Evolutionary conservation across 2,113 vertebrate genomes (phyloP).

Genomic region (Paedocypris sp.): DNA sequence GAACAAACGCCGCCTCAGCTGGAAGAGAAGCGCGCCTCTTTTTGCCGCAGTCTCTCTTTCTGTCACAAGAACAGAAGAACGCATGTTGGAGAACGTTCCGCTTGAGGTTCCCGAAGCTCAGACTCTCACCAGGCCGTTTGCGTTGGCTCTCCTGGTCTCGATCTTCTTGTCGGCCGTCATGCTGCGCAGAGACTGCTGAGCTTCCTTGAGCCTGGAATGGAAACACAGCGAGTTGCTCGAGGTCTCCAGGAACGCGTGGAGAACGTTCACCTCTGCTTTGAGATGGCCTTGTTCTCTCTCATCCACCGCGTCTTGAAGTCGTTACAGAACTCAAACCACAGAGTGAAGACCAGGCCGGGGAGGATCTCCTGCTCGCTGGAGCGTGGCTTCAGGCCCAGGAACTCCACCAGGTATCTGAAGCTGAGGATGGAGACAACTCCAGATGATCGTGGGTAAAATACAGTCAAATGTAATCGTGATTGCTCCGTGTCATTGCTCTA

Average conservation of each 20-base stretch:
- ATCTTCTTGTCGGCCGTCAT: slow-evolving; percentile 89
- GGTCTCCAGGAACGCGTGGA: no score
- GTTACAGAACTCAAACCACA: slow-evolving; percentile 94
- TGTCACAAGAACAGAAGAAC: slow-evolving; percentile 45
- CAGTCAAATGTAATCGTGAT: no score
- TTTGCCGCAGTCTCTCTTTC: slow-evolving; percentile 87
- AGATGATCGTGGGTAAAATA: no score
- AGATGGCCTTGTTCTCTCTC: slow-evolving; percentile 84
- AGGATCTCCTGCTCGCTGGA: slow-evolving; percentile 76
- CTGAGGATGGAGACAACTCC: slow-evolving; percentile 58
- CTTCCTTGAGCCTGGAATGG: slow-evolving; percentile 75
- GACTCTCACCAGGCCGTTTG: slow-evolving; percentile 78
- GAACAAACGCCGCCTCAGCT: no score
- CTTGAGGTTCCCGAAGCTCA: no score
- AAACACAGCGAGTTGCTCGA: no score
- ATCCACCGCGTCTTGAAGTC: slow-evolving; percentile 95
- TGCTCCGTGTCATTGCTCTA: no score
- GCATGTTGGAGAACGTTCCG: no score
- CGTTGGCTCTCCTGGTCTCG: slow-evolving; percentile 83
- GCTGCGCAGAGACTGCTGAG: slow-evolving; percentile 78
- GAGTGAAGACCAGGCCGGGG: slow-evolving; percentile 73
- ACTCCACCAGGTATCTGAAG: slow-evolving; percentile 76
- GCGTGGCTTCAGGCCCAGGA: slow-evolving; percentile 82
- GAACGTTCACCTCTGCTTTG: slow-evolving; percentile 86
- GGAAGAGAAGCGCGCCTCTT: slow-evolving; percentile 68